Base-by-base conservation (phyloP, 2,797 vertebrate genomes). In the Enteromius fasciolatus region DNA sequence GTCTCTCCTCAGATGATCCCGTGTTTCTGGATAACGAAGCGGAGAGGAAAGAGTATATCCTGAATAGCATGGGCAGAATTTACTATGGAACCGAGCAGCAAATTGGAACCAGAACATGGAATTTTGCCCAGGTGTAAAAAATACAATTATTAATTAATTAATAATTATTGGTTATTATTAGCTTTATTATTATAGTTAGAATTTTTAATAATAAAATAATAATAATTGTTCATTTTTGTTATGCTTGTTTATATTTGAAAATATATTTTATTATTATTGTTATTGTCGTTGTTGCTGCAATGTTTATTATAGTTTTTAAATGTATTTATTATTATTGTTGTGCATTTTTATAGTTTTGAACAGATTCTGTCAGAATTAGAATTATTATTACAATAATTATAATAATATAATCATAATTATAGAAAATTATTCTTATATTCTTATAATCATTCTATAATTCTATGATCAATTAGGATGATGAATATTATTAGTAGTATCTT, bases 21-120 rank as follows among this genome's bases (percentile, higher is more conserved):
- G 95, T 97, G 64, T 96, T 93, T 76, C 86, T 98, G 94, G 92
- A 95, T n/a, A 87, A 90, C 5, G 96, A 95, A 28, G 87, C 92
- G 0, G 94, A 95, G 90, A 91, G 92, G 20, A 88, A 93, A 64
- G 97, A 98, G 78, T 98, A 96, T 3, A 92, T 98, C 72, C 92
- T 97, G 4, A 97, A 96, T 2, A 96, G 97, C 36, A 83, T 92
- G 0, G 97, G 97, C 0, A 90, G 59, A 18, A 93, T 96, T 74
- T 97, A 97, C 89, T 97, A 97, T 0, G 97, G 97, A 81, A 97
- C 95, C 0, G 87, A 95, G 76, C 59, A 90, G 1, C 97, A 98
- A 87, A 97, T 97, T 52, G 95, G 93, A 1, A 91, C 86, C 52
- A 90, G 95, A 28, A 94, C 95, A 0, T 98, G 97, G 97, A 94